These are phyloP conservation scores for Bradypodion pumilum DNA, from an alignment of 2,797 vertebrate species.

Conservation along the genomic window DNA sequence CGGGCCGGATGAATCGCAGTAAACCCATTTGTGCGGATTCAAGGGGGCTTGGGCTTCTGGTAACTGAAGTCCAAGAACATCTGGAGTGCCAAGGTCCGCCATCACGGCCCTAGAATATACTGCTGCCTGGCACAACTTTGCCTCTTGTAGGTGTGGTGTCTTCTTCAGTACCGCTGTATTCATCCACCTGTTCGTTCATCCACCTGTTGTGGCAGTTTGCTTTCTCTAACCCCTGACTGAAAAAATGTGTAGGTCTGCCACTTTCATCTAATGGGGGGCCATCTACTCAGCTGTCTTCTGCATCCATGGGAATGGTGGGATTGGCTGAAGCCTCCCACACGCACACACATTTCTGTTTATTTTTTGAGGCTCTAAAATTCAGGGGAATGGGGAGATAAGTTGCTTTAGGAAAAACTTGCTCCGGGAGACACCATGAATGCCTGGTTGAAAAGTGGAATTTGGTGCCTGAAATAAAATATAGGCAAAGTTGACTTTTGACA, in stretches of 20 bases:
- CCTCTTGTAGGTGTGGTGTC: conserved; percentile 11
- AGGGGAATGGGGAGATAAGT: neutral
- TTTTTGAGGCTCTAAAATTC: neutral
- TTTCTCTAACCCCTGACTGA: neutral
- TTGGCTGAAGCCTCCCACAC: neutral
- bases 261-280: neutral
- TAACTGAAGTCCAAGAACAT: no score
- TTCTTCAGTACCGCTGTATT: conserved; percentile 11
- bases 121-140: neutral
- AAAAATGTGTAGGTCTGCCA: neutral
- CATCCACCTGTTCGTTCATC: no score
- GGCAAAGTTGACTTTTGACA: conserved; percentile 12
- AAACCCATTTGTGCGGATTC: no score
- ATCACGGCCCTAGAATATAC: neutral
- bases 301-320: neutral
- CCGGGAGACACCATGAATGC: neutral
- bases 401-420: conserved; percentile 13
- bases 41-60: no score
- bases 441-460: conserved; percentile 22
- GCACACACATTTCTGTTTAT: neutral
- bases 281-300: neutral
- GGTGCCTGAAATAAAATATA: conserved; percentile 37
- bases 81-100: no score
- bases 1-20: no score
- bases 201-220: conserved; percentile 6